phyloP scores from a whole-genome alignment of 2,113 vertebrate species.

The Cranoglanis bouderius region DNA sequence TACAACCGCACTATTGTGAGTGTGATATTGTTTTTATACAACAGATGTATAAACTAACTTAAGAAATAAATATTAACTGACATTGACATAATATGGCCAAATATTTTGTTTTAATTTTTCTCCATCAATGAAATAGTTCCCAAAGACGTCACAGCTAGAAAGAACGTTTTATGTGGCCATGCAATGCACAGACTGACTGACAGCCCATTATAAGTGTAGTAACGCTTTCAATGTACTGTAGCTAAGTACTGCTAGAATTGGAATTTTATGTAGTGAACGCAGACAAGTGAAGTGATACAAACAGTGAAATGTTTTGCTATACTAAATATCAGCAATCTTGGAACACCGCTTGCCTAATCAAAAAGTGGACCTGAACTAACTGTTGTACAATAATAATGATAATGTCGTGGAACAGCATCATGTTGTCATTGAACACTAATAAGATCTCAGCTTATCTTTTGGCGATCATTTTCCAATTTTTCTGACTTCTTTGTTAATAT shows the following conservation, averaged over 20 bases:
- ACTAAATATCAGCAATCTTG: not conserved
- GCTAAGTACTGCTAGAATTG: not conserved
- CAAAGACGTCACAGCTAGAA: too few relatives aligned
- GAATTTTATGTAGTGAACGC: not conserved
- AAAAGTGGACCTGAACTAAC: not conserved
- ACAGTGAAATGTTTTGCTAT: not conserved
- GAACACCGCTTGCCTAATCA: not conserved
- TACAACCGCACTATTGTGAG: too few relatives aligned
- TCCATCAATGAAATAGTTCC: too few relatives aligned
- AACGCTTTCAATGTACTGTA: not conserved
- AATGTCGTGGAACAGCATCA: not conserved
- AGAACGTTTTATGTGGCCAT: not conserved
- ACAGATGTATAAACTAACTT: too few relatives aligned
- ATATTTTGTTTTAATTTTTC: too few relatives aligned
- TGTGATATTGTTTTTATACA: too few relatives aligned
- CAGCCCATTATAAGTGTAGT: not conserved
- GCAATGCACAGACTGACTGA: not conserved
- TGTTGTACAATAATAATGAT: not conserved
- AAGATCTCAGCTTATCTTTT: not conserved
- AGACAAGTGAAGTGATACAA: not conserved
- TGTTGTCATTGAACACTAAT: not conserved
- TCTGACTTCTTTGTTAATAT: not conserved
- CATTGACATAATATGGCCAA: too few relatives aligned
- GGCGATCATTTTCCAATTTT: not conserved
- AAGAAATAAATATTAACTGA: too few relatives aligned